Conservation (phyloP, 2,113 vertebrate species). For the Mola mola region DNA sequence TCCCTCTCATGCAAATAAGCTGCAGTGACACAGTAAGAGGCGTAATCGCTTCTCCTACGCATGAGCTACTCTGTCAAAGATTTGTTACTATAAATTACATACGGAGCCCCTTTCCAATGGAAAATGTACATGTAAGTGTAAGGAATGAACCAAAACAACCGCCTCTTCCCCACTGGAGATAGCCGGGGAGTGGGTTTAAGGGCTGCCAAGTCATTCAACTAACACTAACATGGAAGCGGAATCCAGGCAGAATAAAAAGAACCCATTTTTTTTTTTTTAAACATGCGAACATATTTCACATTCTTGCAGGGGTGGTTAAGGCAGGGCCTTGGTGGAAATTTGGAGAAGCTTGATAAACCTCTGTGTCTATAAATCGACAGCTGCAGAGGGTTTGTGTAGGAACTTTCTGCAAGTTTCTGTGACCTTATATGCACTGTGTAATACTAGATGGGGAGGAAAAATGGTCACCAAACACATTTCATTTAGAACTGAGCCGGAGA, state of each 20-base stretch:
- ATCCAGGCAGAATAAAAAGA: conserved; percentile 61
- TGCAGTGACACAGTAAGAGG: conserved; percentile 2
- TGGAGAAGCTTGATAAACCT: conserved; percentile 59
- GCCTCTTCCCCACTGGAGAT: conserved; percentile 34
- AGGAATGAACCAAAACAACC: conserved; percentile 46
- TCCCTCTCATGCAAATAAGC: conserved; percentile 13
- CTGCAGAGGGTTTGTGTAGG: conserved; percentile 22
- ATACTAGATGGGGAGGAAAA: conserved; percentile 1
- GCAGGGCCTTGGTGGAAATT: conserved; percentile 63
- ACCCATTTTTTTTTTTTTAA: conserved; percentile 47
- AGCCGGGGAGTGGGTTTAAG: conserved; percentile 52
- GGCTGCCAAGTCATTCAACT: conserved; percentile 57
- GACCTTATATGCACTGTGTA: conserved; percentile 19
- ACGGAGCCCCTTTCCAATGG: conserved; percentile 5
- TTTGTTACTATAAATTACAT: conserved; percentile 10
- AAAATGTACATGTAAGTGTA: conserved; percentile 4
- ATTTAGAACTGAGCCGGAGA: too few relatives aligned
- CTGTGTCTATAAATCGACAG: conserved; percentile 30
- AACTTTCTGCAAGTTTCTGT: conserved; percentile 34
- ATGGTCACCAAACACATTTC: background rate
- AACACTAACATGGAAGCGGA: conserved; percentile 68
- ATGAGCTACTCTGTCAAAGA: background rate
- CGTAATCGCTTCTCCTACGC: background rate
- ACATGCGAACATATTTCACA: conserved; percentile 76
- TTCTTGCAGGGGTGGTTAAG: conserved; percentile 71